Conservation (phyloP, 2,113 vertebrate species). For the Cettia cetti region DNA sequence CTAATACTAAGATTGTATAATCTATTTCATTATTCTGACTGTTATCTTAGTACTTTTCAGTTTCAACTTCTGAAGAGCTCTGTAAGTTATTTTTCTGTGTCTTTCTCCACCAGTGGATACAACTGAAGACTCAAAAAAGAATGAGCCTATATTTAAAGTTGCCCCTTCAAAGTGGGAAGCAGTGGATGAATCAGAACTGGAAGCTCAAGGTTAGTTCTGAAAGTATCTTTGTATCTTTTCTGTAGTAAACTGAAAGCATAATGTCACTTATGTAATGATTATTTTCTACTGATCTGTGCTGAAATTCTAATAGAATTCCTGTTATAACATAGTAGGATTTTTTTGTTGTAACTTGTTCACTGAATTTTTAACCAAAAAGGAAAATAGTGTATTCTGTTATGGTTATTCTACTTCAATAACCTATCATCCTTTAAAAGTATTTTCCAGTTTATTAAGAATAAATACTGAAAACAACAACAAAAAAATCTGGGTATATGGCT, state of each 20-base stretch:
- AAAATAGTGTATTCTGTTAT: neutral
- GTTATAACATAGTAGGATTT: neutral
- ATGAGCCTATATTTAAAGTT: slow-evolving; percentile 92
- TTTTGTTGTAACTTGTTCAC: neutral
- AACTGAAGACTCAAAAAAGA: slow-evolving; percentile 81
- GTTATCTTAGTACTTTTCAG: neutral
- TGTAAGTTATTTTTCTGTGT: neutral
- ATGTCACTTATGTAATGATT: neutral
- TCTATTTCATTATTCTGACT: neutral
- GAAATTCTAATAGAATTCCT: neutral
- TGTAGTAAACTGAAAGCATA: neutral
- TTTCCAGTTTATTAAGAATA: neutral
- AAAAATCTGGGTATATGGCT: neutral
- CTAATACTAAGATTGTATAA: neutral
- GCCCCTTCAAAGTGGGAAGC: slow-evolving; percentile 98
- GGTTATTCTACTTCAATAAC: neutral
- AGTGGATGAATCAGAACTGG: slow-evolving; percentile 90
- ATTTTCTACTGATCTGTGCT: neutral
- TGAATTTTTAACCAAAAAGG: neutral
- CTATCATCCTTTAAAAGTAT: neutral
- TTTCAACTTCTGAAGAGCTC: neutral
- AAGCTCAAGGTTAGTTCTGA: slow-evolving; percentile 86
- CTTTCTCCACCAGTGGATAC: slow-evolving; percentile 72
- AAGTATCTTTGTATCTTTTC: neutral
- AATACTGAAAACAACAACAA: neutral